Percentiles rank a stretch among this genome's conserved stretches.
Evolutionary conservation across 2,888 invertebrate species (phyloP).

Genomic region (Sminthurides aquaticus): DNA sequence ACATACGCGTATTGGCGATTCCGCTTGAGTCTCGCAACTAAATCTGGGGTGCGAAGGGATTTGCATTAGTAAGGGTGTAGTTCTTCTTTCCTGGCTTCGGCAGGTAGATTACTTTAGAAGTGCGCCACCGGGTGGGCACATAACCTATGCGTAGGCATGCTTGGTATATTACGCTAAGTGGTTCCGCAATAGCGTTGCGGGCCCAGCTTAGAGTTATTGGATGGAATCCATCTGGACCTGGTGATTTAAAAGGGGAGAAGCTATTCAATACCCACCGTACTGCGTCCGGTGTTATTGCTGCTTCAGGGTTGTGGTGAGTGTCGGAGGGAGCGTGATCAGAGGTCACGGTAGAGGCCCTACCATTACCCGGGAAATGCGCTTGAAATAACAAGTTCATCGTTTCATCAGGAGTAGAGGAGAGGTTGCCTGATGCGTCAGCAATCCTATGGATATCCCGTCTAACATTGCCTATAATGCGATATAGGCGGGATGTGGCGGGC

Average conservation of each 20-base stretch:
- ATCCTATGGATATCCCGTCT: neutral
- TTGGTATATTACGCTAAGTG: neutral
- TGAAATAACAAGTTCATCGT: neutral
- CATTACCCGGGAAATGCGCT: neutral
- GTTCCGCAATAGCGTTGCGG: neutral
- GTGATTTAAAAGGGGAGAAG: neutral
- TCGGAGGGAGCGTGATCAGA: neutral
- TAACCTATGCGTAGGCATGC: neutral
- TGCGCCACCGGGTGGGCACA: neutral
- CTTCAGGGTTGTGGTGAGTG: neutral
- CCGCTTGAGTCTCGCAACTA: neutral
- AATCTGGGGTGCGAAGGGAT: neutral
- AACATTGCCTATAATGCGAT: neutral
- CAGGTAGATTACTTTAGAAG: neutral
- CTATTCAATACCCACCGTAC: neutral
- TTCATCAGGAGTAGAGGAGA: neutral
- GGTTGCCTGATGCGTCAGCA: neutral
- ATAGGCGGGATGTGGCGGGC: neutral
- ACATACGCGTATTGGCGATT: neutral
- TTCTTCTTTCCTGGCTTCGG: constrained; percentile 1
- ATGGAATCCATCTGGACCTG: neutral
- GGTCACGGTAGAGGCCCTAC: neutral
- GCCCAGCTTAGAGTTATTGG: neutral
- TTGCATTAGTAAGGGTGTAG: neutral
- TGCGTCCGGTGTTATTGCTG: neutral